phyloP scores from a whole-genome alignment of 2,888 invertebrate genomes.

The Biston betularia region DNA sequence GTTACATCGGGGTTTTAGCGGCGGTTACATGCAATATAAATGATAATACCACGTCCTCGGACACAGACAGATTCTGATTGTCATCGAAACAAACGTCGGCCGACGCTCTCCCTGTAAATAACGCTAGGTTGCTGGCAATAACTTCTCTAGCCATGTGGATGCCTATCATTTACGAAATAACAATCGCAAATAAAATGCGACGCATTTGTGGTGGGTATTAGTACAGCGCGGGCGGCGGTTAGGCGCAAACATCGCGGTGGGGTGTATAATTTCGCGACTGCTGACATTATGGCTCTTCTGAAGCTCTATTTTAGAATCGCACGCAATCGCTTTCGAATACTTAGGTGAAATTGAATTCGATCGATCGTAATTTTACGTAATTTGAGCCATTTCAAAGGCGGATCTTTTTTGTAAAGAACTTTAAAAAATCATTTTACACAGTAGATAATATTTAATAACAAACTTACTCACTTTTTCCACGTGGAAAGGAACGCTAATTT shows the following conservation, averaged over 20 bases:
- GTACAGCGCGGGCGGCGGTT: slow-evolving; percentile 51
- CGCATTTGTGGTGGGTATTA: slow-evolving; percentile 62
- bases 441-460: too few species aligned
- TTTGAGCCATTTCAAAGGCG: too few species aligned
- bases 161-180: slow-evolving; percentile 80
- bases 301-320: too few species aligned
- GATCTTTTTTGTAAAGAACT: too few species aligned
- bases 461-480: too few species aligned
- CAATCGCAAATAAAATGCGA: slow-evolving; percentile 76
- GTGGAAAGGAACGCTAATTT: too few species aligned
- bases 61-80: slow-evolving; percentile 80
- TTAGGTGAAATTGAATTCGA: too few species aligned
- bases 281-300: slow-evolving; percentile 71
- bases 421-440: too few species aligned
- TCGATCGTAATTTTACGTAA: too few species aligned
- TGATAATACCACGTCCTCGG: slow-evolving; percentile 66
- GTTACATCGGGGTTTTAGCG: slow-evolving; percentile 60
- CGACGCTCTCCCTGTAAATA: slow-evolving; percentile 69
- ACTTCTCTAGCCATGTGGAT: slow-evolving; percentile 70
- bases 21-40: slow-evolving; percentile 67
- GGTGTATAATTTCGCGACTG: slow-evolving; percentile 80
- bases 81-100: slow-evolving; percentile 75
- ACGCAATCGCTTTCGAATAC: too few species aligned
- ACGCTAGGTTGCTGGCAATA: slow-evolving; percentile 68
- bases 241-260: slow-evolving; percentile 71